Evolutionary conservation across 2,113 vertebrate species (phyloP).

Genomic region (Laticauda colubrina): DNA sequence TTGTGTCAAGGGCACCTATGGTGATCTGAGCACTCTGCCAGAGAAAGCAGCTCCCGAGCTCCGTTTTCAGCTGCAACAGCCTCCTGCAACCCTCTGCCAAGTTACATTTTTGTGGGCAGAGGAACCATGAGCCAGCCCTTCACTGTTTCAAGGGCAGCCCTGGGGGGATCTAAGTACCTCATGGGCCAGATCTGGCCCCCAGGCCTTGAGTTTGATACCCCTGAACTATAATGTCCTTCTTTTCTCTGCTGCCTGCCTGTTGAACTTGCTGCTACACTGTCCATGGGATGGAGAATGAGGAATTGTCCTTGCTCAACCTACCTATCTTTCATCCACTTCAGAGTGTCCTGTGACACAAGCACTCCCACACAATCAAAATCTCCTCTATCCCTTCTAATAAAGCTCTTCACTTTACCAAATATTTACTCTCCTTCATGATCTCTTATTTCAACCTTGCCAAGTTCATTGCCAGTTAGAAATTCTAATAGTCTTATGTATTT

Average conservation of each 20-base stretch:
- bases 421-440: neutral
- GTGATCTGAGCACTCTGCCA: too few species aligned
- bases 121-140: too few species aligned
- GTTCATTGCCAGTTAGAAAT: neutral
- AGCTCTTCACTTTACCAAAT: neutral
- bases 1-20: too few species aligned
- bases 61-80: too few species aligned
- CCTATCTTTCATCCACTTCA: neutral
- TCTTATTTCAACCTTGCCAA: neutral
- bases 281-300: neutral
- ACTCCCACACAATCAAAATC: neutral
- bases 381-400: neutral
- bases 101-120: too few species aligned
- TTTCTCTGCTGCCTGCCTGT: neutral
- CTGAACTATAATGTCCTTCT: neutral
- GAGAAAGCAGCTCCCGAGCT: too few species aligned
- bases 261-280: neutral
- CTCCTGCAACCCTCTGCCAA: too few species aligned
- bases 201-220: too few species aligned
- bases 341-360: neutral
- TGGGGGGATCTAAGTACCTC: too few species aligned
- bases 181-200: too few species aligned
- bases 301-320: neutral
- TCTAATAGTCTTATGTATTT: neutral
- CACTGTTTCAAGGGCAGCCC: too few species aligned